These are phyloP conservation scores for Seladonia tumulorum DNA, from an alignment of 2,888 invertebrate genomes.

Conservation along the genomic window DNA sequence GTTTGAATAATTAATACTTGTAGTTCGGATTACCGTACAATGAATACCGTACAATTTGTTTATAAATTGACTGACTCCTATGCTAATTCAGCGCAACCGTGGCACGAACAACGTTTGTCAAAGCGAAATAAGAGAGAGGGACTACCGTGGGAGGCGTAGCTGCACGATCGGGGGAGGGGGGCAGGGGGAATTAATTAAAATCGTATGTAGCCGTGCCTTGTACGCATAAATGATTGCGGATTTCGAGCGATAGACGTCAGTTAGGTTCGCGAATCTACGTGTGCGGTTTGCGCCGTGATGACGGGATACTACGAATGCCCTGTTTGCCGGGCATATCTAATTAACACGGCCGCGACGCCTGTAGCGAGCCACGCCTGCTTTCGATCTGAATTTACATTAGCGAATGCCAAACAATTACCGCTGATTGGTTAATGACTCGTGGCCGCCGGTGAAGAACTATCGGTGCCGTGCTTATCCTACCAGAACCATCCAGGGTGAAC, in stretches of 20 bases:
- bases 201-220: slow-evolving; percentile 50
- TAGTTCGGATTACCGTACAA: too few relatives aligned
- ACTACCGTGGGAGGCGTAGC: slow-evolving; percentile 4
- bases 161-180: neutral
- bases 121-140: neutral
- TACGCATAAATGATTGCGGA: slow-evolving; percentile 50
- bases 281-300: slow-evolving; percentile 32
- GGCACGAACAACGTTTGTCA: neutral
- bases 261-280: slow-evolving; percentile 24
- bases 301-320: slow-evolving; percentile 11
- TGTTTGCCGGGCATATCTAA: slow-evolving; percentile 51
- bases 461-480: slow-evolving; percentile 34
- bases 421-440: slow-evolving; percentile 70
- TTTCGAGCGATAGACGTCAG: slow-evolving; percentile 49
- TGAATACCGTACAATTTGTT: too few relatives aligned
- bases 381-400: slow-evolving; percentile 63
- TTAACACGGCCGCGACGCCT: slow-evolving; percentile 50
- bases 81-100: neutral
- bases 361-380: slow-evolving; percentile 27
- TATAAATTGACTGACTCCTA: neutral
- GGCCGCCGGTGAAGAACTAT: slow-evolving; percentile 49
- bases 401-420: slow-evolving; percentile 69
- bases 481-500: slow-evolving; percentile 44
- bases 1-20: neutral
- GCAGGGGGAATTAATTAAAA: slow-evolving; percentile 67